These are phyloP conservation scores for Myotis vivesi DNA, from an alignment of 2,797 vertebrate species.

Conservation along the genomic window DNA sequence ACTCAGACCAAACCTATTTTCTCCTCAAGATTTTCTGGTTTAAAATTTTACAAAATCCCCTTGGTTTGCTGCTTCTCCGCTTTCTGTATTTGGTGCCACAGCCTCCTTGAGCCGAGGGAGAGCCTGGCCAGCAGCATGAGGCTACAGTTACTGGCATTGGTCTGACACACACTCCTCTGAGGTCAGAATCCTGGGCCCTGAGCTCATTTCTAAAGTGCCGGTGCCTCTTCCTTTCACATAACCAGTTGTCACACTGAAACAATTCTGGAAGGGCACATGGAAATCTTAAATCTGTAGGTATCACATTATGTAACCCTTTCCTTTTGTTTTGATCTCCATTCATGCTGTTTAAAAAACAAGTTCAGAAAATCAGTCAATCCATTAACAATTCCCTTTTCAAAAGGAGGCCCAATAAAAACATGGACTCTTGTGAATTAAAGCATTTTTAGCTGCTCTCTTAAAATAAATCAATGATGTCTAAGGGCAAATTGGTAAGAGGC, in stretches of 20 bases:
- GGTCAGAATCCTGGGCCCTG: neutral
- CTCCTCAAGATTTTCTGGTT: neutral
- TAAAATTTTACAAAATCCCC: neutral
- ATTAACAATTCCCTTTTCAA: conserved; percentile 30
- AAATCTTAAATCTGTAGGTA: neutral
- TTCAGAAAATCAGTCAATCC: neutral
- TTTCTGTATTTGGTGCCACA: neutral
- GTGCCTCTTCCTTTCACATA: neutral
- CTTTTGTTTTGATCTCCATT: conserved; percentile 39
- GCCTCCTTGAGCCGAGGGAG: neutral
- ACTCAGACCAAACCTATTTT: neutral
- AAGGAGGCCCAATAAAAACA: neutral
- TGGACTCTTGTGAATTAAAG: neutral
- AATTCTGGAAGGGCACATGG: neutral
- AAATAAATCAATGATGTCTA: neutral
- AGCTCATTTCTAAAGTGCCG: neutral
- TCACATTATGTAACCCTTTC: neutral
- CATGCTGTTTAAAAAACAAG: conserved; percentile 13
- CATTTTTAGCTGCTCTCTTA: conserved; percentile 19
- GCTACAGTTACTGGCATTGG: neutral
- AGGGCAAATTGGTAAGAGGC: neutral
- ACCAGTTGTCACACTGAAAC: neutral
- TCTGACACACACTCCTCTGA: neutral
- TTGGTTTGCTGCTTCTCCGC: neutral
- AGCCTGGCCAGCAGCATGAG: neutral